Conservation (phyloP, 2,888 invertebrate genomes). For the Acleris emargana region DNA sequence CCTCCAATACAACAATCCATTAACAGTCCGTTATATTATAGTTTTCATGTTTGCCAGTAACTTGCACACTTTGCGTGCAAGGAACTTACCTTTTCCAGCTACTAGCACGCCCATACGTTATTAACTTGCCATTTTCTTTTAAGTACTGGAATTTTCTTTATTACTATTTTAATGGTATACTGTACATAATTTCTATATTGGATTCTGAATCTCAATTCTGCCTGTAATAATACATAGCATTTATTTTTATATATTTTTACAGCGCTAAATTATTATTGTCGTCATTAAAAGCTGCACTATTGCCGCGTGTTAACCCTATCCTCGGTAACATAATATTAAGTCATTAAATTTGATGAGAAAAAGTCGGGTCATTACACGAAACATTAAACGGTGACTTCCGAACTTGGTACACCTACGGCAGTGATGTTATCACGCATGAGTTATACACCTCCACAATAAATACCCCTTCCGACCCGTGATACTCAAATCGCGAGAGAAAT, state of each 20-base stretch:
- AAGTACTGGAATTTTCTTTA: slow-evolving; percentile 4
- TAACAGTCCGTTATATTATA: too few relatives aligned
- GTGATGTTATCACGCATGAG: slow-evolving; percentile 39
- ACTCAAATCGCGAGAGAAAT: slow-evolving; percentile 30
- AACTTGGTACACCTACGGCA: slow-evolving; percentile 39
- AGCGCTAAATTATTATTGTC: neutral
- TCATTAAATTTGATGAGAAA: slow-evolving; percentile 52
- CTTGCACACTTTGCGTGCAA: neutral
- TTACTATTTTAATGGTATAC: neutral
- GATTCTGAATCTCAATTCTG: too few relatives aligned
- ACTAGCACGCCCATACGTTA: too few relatives aligned
- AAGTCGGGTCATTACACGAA: slow-evolving; percentile 46
- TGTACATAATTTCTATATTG: too few relatives aligned
- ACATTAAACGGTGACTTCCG: slow-evolving; percentile 49
- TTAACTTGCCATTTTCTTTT: neutral
- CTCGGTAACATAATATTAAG: slow-evolving; percentile 44
- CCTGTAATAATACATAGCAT: too few relatives aligned
- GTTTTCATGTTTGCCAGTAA: too few relatives aligned
- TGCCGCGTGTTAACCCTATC: slow-evolving; percentile 33
- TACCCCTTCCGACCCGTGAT: slow-evolving; percentile 30
- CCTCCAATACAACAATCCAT: too few relatives aligned
- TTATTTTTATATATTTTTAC: too few relatives aligned
- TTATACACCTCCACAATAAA: slow-evolving; percentile 36
- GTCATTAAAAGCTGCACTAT: neutral
- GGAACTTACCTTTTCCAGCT: too few relatives aligned